A percentile compares a stretch with the other conserved stretches of the same genome.
Conservation (phyloP, 2,797 vertebrate genomes). For the Sebastes matsubarae region DNA sequence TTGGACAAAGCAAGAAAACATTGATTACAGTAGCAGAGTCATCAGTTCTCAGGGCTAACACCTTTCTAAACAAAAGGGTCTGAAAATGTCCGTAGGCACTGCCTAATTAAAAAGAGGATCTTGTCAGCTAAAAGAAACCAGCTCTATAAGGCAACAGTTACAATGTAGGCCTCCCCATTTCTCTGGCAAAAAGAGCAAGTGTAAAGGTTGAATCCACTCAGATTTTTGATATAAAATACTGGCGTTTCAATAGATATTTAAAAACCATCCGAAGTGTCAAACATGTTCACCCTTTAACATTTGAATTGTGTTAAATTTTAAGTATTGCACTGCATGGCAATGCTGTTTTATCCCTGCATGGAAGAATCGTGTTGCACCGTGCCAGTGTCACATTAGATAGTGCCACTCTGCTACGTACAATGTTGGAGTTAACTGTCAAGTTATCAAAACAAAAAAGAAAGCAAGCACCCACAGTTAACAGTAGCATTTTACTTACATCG, state of each 20-base stretch:
- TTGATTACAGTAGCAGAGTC: slow-evolving; percentile 84
- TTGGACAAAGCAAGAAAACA: slow-evolving; percentile 85
- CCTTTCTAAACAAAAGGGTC: slow-evolving; percentile 77
- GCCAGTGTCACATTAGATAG: slow-evolving; percentile 68
- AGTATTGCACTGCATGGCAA: slow-evolving; percentile 80
- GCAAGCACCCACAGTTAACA: slow-evolving; percentile 81
- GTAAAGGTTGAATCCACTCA: slow-evolving; percentile 75
- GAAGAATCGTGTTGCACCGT: slow-evolving; percentile 73
- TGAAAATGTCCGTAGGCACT: slow-evolving; percentile 82
- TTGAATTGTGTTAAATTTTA: slow-evolving; percentile 72
- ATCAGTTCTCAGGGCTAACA: slow-evolving; percentile 79
- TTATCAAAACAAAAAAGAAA: slow-evolving; percentile 68
- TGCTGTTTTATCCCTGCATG: slow-evolving; percentile 73
- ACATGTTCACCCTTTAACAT: slow-evolving; percentile 74
- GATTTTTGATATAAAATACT: slow-evolving; percentile 81
- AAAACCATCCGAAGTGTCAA: slow-evolving; percentile 75
- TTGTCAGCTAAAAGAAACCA: slow-evolving; percentile 81
- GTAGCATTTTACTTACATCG: slow-evolving; percentile 82
- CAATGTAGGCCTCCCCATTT: slow-evolving; percentile 74
- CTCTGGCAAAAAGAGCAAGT: slow-evolving; percentile 75
- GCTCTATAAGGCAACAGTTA: slow-evolving; percentile 85
- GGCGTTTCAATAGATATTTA: slow-evolving; percentile 74
- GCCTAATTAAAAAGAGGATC: slow-evolving; percentile 80
- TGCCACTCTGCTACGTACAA: slow-evolving; percentile 77
- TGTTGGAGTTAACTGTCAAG: slow-evolving; percentile 73